Evolutionary conservation across 2,113 vertebrate genomes (phyloP), one percentile per base, ranked within the genome.

Genomic region (Crotalus tigris): DNA sequence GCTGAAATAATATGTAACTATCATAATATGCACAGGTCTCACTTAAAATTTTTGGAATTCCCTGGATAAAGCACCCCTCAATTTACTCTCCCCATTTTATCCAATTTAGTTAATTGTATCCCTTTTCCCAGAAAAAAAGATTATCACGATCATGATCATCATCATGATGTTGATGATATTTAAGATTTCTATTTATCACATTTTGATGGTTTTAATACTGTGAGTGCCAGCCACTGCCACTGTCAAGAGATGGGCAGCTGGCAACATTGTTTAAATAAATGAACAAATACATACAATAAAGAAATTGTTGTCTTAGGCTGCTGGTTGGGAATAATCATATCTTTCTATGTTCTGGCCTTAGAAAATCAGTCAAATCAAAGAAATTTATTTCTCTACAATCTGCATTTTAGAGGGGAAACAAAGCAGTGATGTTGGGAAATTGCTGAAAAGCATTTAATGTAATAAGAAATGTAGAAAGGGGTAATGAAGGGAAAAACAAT

Each of bases 1-100:
- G 86, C 85, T 92, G 33, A 61, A 93, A 75, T 75, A 81, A 90
- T 90, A 92, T 93, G 89, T 75, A 92, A 92, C 93, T 94, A 64
- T 92, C 93, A 91, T 93, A 91, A 81, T 94, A 39, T 39, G n/a
- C 33, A 81, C 17, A 39, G 69, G 69, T 81, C 69, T 39, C 33
- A 81, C 69, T 21, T 81, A 17, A 81, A 17, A 7, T 19, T 81
- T 81, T 81, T 21, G 33, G 33, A 81, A 5, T 39, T 39, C 7
- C 17, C 33, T 81, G 69, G 69, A 39, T 39, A 39, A 81, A 81
- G 1, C 69, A 81, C 39, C n/a, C 15, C 2, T 81, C 69, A 19
- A 39, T 81, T 39, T 21, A 33, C 15, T 21, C 26, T 64, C 69
- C 33, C 15, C 17, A 19, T 39, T 81, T 81, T 81, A 51, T 51